Base-by-base conservation (phyloP, 2,888 invertebrate species). In the Therioaphis trifolii region DNA sequence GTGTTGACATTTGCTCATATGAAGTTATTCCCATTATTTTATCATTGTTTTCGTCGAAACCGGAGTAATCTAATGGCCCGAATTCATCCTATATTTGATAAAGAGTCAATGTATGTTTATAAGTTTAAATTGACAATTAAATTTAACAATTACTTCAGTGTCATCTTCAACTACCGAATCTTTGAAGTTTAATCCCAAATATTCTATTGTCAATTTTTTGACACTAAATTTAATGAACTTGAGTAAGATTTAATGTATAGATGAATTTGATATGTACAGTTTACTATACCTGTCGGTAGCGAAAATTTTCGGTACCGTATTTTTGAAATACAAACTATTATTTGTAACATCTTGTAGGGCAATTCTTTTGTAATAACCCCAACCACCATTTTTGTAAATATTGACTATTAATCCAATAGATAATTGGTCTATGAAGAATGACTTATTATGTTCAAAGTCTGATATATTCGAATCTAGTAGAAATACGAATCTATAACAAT, bases 41-140 rank as follows among this genome's bases (percentile, higher is more conserved):
- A 27, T 86, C 87, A 0, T 90, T 90, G 74, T 79, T 87, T 21
- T 84, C 69, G 14, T 63, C 49, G 7, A 87, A 86, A 7, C 92
- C 92, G 68, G 91, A 88, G 87, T 91, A 92, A 86, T 92, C 92
- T 86, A 92, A 88, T 1, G 72, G 76, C 9, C 92, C 92, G 84
- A 91, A 89, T 79, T 92, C 89, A 15, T 80, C 35, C 80, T 80
- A 49, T n/a, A 69, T n/a, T n/a, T n/a, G n/a, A n/a, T n/a, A n/a
- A n/a, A n/a, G n/a, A n/a, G n/a, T n/a, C n/a, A n/a, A n/a, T 29
- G 27, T 63, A 63, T 4, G 2, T 4, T 29, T 29, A 63, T 21
- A 5, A 29, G 2, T 15, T 5, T 2, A 15, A 0, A 14, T 1
- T 24, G 18, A 3, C 9, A 24, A n/a, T 4, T 21, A 9, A 3